These are phyloP conservation scores for Catharus minimus DNA, from an alignment of 2,113 vertebrate species.

Conservation along the genomic window DNA sequence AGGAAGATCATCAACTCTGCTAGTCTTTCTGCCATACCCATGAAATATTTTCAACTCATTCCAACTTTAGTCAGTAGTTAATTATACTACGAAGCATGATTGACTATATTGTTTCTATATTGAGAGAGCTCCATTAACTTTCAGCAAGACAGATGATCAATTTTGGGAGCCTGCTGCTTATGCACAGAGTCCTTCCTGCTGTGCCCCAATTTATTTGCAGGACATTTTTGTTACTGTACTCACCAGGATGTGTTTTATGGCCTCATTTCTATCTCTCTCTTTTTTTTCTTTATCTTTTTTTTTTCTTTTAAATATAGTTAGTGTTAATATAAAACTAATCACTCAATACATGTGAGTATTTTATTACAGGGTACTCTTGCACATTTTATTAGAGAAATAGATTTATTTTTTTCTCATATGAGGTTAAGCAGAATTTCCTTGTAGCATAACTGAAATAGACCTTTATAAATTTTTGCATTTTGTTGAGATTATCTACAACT, in stretches of 20 bases:
- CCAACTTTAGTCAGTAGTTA: conserved; percentile 46
- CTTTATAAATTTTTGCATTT: not conserved
- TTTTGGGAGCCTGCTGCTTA: conserved; percentile 53
- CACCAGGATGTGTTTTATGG: conserved; percentile 54
- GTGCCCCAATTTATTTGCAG: conserved; percentile 62
- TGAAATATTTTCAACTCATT: conserved; percentile 44
- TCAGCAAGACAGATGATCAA: conserved; percentile 57
- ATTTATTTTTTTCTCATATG: not conserved
- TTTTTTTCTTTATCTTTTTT: not conserved
- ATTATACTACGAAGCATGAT: conserved; percentile 37
- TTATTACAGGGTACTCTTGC: not conserved
- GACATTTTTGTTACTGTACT: conserved; percentile 61
- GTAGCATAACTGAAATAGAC: not conserved
- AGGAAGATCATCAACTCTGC: not conserved
- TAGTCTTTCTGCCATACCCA: not conserved
- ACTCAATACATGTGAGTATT: not conserved
- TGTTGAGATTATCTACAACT: not conserved
- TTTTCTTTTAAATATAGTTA: not conserved
- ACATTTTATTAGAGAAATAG: not conserved
- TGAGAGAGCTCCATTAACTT: conserved; percentile 63
- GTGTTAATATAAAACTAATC: not conserved
- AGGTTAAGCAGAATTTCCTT: not conserved
- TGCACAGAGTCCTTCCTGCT: conserved; percentile 43
- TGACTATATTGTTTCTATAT: conserved; percentile 61
- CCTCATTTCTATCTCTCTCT: not conserved